Percentiles rank a stretch among this genome's conserved stretches.
Conservation (phyloP, 2,888 invertebrate species). For the Tenthredo mesomela region DNA sequence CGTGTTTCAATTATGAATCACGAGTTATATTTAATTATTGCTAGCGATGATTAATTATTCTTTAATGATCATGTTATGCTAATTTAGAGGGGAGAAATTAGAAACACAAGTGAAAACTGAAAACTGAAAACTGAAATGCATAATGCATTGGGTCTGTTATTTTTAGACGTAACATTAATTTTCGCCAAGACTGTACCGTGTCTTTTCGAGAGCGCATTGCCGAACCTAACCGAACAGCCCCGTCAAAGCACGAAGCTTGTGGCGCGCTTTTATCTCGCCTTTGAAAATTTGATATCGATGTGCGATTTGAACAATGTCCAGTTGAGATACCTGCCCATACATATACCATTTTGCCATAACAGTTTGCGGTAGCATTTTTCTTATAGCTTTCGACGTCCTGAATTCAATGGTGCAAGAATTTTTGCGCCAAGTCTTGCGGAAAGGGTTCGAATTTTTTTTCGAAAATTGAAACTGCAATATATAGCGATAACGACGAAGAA, state of each 20-base stretch:
- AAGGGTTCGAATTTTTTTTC: no score
- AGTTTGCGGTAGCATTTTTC: no score
- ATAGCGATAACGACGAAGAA: no score
- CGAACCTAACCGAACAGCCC: neutral
- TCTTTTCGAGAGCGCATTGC: neutral
- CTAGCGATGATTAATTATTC: neutral
- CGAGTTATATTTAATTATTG: neutral
- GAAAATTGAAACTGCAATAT: no score
- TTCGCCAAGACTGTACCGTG: neutral
- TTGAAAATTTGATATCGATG: neutral
- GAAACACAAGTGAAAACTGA: neutral
- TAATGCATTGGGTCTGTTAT: neutral
- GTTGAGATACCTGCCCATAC: no score
- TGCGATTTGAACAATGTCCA: neutral
- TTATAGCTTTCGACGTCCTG: no score
- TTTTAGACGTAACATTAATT: neutral
- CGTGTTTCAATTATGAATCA: conserved; percentile 4
- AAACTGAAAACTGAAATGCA: neutral
- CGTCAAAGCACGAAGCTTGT: neutral
- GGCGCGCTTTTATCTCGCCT: neutral
- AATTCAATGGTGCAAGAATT: no score
- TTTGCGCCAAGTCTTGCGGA: no score
- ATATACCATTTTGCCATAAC: no score
- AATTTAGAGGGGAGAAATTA: neutral
- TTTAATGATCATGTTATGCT: conserved; percentile 33